Evolutionary conservation across 2,797 vertebrate species (phyloP).

Genomic region (Lepus oiostolus): DNA sequence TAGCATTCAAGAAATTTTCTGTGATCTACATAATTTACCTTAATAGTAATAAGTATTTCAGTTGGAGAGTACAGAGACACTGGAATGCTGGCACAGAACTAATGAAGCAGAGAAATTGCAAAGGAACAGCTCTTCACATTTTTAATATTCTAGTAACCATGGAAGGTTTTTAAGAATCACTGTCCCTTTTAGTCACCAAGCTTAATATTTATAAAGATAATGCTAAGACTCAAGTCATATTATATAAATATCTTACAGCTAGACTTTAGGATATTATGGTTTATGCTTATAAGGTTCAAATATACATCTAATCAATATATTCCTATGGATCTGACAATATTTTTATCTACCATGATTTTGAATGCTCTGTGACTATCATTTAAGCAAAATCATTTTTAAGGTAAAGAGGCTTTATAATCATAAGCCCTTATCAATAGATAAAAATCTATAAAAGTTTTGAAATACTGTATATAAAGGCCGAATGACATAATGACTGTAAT

Average conservation of each 20-base stretch:
- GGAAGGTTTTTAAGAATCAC: conserved; percentile 18
- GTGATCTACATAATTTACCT: conserved; percentile 62
- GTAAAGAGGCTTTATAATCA: conserved; percentile 29
- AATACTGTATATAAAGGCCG: background rate
- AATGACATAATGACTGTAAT: conserved; percentile 4
- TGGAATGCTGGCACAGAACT: conserved; percentile 27
- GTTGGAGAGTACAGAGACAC: conserved; percentile 13
- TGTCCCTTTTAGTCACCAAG: background rate
- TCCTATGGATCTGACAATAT: background rate
- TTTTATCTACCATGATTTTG: conserved; percentile 55
- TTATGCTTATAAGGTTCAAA: conserved; percentile 32
- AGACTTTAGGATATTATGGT: conserved; percentile 36
- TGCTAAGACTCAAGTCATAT: conserved; percentile 23
- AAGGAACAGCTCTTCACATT: conserved; percentile 19
- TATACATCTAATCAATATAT: conserved; percentile 11
- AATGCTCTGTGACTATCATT: background rate
- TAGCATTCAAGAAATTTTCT: conserved; percentile 56
- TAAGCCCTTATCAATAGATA: conserved; percentile 49
- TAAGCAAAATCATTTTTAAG: conserved; percentile 49
- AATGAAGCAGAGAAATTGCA: conserved; percentile 25
- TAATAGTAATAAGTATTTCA: conserved; percentile 57
- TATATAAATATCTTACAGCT: conserved; percentile 20
- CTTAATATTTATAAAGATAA: conserved; percentile 59
- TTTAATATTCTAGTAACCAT: background rate
- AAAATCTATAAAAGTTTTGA: conserved; percentile 56